These are phyloP conservation scores for Petrosia ficiformis DNA, from an alignment of 37 sponge, comb jelly and placozoan species.

Conservation along the genomic window DNA sequence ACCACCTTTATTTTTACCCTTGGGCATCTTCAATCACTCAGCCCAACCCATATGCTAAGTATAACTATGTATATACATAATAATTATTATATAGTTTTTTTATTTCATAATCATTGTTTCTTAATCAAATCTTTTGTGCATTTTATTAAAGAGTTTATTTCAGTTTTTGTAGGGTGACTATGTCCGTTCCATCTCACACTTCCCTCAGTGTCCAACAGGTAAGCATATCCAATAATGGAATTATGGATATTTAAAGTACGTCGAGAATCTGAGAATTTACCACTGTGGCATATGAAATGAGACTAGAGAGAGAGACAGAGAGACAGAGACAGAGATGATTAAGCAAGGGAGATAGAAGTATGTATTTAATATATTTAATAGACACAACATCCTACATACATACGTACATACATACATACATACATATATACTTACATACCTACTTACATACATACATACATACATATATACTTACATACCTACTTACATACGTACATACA, in stretches of 20 bases:
- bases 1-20: not conserved
- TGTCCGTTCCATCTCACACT: conserved; percentile 43
- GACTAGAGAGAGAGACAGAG: conserved; percentile 7
- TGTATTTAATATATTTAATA: no score
- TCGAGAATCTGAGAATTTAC: not conserved
- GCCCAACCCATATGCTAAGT: no score
- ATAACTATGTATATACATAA: no score
- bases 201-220: conserved; percentile 45
- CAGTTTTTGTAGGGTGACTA: conserved; percentile 34
- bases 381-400: no score
- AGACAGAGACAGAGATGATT: not conserved
- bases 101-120: no score
- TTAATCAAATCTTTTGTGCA: conserved; percentile 38
- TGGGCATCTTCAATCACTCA: conserved; percentile 18
- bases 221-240: conserved; percentile 44
- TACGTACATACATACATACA: not conserved
- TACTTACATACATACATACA: not conserved
- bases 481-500: no score
- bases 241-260: conserved; percentile 7
- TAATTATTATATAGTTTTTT: no score
- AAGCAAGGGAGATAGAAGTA: no score
- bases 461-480: not conserved
- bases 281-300: conserved; percentile 18
- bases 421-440: not conserved
- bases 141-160: conserved; percentile 30